A percentile compares a stretch with the other conserved stretches of the same genome.
Conservation (phyloP, 2,113 vertebrate genomes). For the Nerophis lumbriciformis region DNA sequence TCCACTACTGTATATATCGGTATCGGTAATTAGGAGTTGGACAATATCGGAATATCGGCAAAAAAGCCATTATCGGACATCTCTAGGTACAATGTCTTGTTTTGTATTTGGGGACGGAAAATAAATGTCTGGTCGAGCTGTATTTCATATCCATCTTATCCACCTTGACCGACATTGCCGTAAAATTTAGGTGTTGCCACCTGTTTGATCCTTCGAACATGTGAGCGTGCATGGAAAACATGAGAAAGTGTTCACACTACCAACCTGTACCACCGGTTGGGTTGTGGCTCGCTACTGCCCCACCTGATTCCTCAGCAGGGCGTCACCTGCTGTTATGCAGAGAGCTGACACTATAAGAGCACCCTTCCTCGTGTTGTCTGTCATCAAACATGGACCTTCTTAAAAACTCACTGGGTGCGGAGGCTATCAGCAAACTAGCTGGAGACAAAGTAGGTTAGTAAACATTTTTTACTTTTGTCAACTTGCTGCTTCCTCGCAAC, state of each 20-base stretch:
- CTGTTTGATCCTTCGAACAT: not conserved
- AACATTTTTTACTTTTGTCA: not conserved
- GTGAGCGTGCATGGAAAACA: not conserved
- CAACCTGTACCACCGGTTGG: not conserved
- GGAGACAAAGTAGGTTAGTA: slow-evolving; percentile 15
- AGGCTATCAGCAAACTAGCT: fast-evolving
- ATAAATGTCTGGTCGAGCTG: too few relatives aligned
- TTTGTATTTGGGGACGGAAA: too few relatives aligned
- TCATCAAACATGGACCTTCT: not conserved
- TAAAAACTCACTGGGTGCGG: fast-evolving
- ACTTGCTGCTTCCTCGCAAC: not conserved
- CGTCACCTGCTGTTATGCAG: not conserved
- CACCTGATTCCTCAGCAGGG: slow-evolving; percentile 35
- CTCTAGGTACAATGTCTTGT: too few relatives aligned
- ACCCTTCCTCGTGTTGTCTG: fast-evolving
- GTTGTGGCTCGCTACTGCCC: not conserved
- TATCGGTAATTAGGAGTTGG: too few relatives aligned
- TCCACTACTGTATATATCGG: too few relatives aligned
- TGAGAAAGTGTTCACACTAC: not conserved
- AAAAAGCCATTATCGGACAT: too few relatives aligned
- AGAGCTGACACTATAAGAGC: slow-evolving; percentile 14
- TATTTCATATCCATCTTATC: too few relatives aligned
- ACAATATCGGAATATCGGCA: too few relatives aligned
- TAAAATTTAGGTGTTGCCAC: not conserved
- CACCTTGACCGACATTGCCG: too few relatives aligned